These are phyloP conservation scores for Tupaia chinensis DNA, from an alignment of 2,113 vertebrate species.

Conservation along the genomic window DNA sequence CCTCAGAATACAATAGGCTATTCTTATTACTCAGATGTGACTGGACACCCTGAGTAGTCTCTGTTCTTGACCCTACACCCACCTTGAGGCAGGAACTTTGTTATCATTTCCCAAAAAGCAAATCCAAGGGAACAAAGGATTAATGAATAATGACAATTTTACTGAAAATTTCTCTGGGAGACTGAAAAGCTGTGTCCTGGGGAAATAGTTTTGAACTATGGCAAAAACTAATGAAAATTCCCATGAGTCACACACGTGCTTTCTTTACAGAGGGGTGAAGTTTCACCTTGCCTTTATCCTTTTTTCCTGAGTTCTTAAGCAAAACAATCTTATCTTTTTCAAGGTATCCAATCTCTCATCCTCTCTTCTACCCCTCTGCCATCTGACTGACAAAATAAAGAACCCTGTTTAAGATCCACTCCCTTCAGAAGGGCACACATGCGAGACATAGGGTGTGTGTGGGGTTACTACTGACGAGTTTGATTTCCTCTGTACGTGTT, in stretches of 20 bases:
- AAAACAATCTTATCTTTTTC: background rate
- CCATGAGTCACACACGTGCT: background rate
- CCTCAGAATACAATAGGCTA: conserved; percentile 59
- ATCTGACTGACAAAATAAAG: background rate
- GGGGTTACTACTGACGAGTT: background rate
- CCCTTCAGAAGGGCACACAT: background rate
- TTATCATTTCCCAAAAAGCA: conserved; percentile 48
- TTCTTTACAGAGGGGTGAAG: background rate
- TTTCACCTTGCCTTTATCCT: conserved; percentile 39
- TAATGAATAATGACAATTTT: conserved; percentile 63
- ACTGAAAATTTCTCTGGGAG: conserved; percentile 45
- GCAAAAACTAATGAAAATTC: conserved; percentile 58
- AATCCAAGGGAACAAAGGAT: conserved; percentile 1
- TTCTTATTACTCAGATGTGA: conserved; percentile 63
- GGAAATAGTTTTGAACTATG: conserved; percentile 57
- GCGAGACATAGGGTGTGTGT: background rate
- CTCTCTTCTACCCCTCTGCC: background rate
- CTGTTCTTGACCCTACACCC: conserved; percentile 72
- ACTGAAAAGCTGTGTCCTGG: conserved; percentile 13
- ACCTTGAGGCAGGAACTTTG: conserved; percentile 49
- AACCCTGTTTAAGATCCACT: no score
- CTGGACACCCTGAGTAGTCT: background rate
- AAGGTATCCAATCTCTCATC: background rate
- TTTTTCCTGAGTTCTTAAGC: background rate
- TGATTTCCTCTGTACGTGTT: background rate